Evolutionary conservation across 53 echinoderm and acorn worm species (phyloP), one percentile per base, ranked within the genome.

Genomic region (Patiria pectinifera): DNA sequence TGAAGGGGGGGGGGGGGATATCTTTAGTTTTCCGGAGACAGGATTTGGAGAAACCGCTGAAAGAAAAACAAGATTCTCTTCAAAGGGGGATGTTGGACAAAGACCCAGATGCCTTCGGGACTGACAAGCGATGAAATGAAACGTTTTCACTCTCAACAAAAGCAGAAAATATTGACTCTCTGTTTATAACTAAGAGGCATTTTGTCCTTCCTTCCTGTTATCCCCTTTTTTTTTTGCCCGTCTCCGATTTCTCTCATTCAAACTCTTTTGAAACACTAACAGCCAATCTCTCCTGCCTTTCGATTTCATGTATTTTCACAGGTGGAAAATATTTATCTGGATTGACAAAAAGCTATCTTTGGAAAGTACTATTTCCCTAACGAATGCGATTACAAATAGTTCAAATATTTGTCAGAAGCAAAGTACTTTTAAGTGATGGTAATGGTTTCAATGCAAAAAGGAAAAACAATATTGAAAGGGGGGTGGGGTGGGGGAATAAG

Each of bases 11-110:
- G 69, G 69, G 63, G 63, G 66, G 45, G 35, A 59, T 59, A 63
- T 62, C 48, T 62, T 69, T 79, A 45, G 21, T 69, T 81, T 81
- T 90, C 80, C 90, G 90, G 90, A 81, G 21, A 47, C 80, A 75
- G 72, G 86, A 86, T 86, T 86, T 75, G 75, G 72, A 59, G 26
- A 24, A 58, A 75, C 48, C 8, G 76, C 22, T 23, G 26, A 71
- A 72, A 24, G 48, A 59, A 72, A 71, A 86, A 86, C 86, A 86
- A 86, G 86, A 75, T 86, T 53, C 53, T 72, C 11, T 71, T 69
- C 69, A 70, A 48, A 46, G 22, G 47, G 25, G 4, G 18, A 44
- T 71, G 76, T 74, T n/a, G 10, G 23, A 21, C 15, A 86, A 71
- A 72, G 74, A 86, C 71, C 10, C 21, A 7, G 48, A 71, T 71